Percentiles rank a stretch among this genome's conserved stretches.
These are phyloP conservation scores for Cherax quadricarinatus DNA, from an alignment of 1,140 invertebrate genomes.

Conservation along the genomic window DNA sequence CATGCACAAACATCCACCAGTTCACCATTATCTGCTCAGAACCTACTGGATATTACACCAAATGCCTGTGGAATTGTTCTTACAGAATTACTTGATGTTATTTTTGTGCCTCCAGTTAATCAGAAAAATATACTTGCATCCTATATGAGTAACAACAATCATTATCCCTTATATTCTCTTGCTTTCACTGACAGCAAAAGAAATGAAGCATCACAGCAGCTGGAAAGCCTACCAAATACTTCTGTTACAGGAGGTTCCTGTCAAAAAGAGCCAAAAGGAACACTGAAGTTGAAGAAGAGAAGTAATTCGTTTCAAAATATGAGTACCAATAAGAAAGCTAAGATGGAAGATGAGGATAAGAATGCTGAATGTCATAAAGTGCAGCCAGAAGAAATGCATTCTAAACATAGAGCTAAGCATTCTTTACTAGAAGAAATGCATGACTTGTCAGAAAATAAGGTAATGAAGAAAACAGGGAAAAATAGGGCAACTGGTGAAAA, in stretches of 20 bases:
- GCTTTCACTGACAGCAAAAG: background rate
- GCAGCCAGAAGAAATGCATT: background rate
- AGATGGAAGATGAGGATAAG: background rate
- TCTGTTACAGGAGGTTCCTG: background rate
- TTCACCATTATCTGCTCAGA: background rate
- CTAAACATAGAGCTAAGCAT: background rate
- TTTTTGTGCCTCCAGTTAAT: background rate
- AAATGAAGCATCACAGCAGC: background rate
- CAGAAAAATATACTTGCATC: background rate
- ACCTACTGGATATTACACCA: background rate
- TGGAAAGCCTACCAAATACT: background rate
- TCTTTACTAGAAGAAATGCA: background rate
- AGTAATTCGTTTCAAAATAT: background rate
- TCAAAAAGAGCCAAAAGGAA: background rate
- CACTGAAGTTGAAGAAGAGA: background rate
- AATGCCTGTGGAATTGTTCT: background rate
- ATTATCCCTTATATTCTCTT: background rate
- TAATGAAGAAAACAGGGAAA: background rate
- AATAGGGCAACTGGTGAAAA: background rate
- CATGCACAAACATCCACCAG: too few relatives aligned
- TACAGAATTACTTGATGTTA: background rate
- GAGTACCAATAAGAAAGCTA: background rate
- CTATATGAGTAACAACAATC: background rate
- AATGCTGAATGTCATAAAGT: background rate
- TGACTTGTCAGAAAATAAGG: background rate